Evolutionary conservation across 2,113 vertebrate genomes (phyloP).

Genomic region (Chloebia gouldiae): DNA sequence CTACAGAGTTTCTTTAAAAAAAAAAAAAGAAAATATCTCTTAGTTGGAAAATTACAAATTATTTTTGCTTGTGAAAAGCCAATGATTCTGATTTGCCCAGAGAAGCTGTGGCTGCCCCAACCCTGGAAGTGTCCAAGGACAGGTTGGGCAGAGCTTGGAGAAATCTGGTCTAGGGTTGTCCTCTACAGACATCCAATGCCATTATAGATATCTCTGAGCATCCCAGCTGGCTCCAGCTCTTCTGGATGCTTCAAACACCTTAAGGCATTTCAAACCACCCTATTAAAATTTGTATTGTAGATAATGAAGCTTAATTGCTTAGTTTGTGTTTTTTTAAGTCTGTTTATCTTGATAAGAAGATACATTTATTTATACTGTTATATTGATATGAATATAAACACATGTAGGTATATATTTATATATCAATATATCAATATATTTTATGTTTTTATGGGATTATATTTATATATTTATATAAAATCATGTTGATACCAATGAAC

Average conservation of each 20-base stretch:
- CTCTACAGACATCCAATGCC: background rate
- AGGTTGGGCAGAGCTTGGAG: accelerated
- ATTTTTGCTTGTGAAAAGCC: background rate
- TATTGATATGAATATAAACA: too few species aligned
- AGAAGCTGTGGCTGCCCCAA: background rate
- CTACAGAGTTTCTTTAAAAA: background rate
- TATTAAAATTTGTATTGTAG: background rate
- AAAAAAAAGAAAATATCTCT: background rate
- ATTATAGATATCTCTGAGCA: background rate
- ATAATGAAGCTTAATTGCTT: background rate
- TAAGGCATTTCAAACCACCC: background rate
- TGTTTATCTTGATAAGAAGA: background rate
- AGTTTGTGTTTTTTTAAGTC: background rate
- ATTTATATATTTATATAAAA: background rate
- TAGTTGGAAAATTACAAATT: background rate
- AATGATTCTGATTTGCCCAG: background rate
- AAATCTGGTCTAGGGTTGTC: accelerated
- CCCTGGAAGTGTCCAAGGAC: background rate
- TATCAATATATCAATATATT: too few species aligned
- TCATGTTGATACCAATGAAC: background rate
- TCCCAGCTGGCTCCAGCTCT: background rate
- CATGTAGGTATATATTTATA: too few species aligned
- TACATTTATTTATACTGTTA: background rate
- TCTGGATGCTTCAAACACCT: background rate
- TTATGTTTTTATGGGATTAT: background rate